Base-by-base conservation (phyloP, 2,888 invertebrate species). In the Papilio demoleus region DNA sequence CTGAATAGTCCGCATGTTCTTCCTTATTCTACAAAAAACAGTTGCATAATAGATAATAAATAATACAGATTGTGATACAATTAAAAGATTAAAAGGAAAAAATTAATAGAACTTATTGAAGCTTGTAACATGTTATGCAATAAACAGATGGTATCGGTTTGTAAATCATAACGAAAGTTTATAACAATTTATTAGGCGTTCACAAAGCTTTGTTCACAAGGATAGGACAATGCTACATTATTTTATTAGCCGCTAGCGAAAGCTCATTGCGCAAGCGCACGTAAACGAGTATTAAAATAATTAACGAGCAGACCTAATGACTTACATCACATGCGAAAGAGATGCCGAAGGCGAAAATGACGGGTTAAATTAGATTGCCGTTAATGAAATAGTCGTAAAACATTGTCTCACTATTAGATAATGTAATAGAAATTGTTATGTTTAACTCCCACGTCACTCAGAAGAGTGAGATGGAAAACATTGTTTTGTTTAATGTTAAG, bases 231-330 rank as follows among this genome's bases (percentile, higher is more conserved):
- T 91, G 79, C 75, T 77, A 77, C 84, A 86, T 90, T 90, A 90
- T 91, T 88, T 88, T 88, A 88, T 82, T 76, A 78, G 75, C 70
- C 74, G 75, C 74, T 68, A 78, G 87, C 88, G 90, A 90, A 90
- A 88, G 88, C 85, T 81, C 75, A 68, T 91, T 90, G 80, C 83
- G 85, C 78, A 90, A 88, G 77, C 74, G 73, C 80, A 83, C 80
- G 81, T 87, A 85, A 88, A 87, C 82, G 85, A 79, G 84, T 81
- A 86, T 90, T 87, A 88, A 87, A 85, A 85, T 90, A 89, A 92
- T 89, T 90, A 90, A 92, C 90, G 83, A 81, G 77, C 81, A 76
- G 81, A 82, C 77, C 81, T 88, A 87, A 90, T 87, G 80, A 84
- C 81, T 86, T 89, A 84, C 85, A 82, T 88, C 85, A 87, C 76